These are phyloP conservation scores for Pseudoips prasinana DNA, from an alignment of 2,888 invertebrate genomes.

Conservation along the genomic window DNA sequence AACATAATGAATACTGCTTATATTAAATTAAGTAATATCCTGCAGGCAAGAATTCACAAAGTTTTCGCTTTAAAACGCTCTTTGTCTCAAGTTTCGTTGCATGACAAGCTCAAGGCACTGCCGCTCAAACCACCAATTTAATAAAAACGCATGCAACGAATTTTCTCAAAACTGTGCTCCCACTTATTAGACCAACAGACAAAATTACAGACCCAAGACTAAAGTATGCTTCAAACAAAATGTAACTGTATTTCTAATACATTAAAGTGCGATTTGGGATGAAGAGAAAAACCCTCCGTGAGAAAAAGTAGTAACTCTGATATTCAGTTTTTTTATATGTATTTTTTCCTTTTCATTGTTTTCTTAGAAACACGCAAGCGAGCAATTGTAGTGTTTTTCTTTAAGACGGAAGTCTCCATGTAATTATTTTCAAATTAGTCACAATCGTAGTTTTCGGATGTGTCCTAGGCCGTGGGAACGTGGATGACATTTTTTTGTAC, in stretches of 20 bases:
- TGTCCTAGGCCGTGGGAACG: constrained; percentile 40
- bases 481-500: constrained; percentile 37
- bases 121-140: constrained; percentile 21
- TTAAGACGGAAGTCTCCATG: constrained; percentile 61
- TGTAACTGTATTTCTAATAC: too few species aligned
- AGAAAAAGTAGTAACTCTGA: constrained; percentile 26
- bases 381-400: constrained; percentile 68
- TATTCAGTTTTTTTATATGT: constrained; percentile 38
- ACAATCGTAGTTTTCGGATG: constrained; percentile 58
- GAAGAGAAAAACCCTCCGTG: constrained; percentile 9
- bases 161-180: constrained; percentile 29
- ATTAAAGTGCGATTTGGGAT: constrained; percentile 16
- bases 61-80: too few species aligned
- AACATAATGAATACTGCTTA: too few species aligned
- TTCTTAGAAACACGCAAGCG: constrained; percentile 61
- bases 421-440: constrained; percentile 77
- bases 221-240: constrained; percentile 12
- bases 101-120: too few species aligned
- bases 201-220: constrained; percentile 5
- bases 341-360: constrained; percentile 59
- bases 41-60: too few species aligned
- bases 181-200: constrained; percentile 15
- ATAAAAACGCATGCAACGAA: constrained; percentile 24
- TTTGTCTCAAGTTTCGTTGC: too few species aligned
- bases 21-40: too few species aligned